phyloP scores from a whole-genome alignment of 2,888 invertebrate genomes.

The Drosophila falleni region DNA sequence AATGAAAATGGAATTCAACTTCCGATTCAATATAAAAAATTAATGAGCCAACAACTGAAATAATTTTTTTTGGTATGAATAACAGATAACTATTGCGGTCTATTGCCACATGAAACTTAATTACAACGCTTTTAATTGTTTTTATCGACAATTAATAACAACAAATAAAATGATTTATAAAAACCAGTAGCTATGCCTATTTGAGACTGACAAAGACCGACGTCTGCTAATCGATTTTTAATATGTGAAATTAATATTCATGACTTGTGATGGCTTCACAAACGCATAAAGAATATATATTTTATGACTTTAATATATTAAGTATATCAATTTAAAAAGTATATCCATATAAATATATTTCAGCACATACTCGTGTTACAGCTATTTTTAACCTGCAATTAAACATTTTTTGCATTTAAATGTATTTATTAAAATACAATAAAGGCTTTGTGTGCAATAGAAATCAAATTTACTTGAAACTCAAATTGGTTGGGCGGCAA shows the following conservation, averaged over 20 bases:
- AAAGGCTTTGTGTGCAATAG: slow-evolving; percentile 28
- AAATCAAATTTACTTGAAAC: slow-evolving; percentile 23
- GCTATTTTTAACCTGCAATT: slow-evolving; percentile 12
- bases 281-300: background rate
- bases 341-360: background rate
- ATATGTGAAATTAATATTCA: slow-evolving; percentile 13
- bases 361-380: background rate
- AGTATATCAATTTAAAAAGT: background rate
- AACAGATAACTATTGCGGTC: background rate
- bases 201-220: slow-evolving; percentile 11
- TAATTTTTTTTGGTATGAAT: background rate
- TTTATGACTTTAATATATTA: background rate
- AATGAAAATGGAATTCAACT: too few relatives aligned
- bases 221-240: slow-evolving; percentile 48
- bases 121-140: slow-evolving; percentile 46
- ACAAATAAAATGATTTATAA: background rate
- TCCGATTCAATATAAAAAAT: background rate
- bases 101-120: slow-evolving; percentile 24
- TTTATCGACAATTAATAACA: slow-evolving; percentile 51
- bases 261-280: background rate
- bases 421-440: slow-evolving; percentile 37
- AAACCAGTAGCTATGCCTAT: slow-evolving; percentile 31
- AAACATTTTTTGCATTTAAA: slow-evolving; percentile 29
- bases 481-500: slow-evolving; percentile 9
- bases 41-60: background rate